A percentile compares a stretch with the other conserved stretches of the same genome.
Conservation (phyloP, 2,797 vertebrate species). For the Erpetoichthys calabaricus region DNA sequence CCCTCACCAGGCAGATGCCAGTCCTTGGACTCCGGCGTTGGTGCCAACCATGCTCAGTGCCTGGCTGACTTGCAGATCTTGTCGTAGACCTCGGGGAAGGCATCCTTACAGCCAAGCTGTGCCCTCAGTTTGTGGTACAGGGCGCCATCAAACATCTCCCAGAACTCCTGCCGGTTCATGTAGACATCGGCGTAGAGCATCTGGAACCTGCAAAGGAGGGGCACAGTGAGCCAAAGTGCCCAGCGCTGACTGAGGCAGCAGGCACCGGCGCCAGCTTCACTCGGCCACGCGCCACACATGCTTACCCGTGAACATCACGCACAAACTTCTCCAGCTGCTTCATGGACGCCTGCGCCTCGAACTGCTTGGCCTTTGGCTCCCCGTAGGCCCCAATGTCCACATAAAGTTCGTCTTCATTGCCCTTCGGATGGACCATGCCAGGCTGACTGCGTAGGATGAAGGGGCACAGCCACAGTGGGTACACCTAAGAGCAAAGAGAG, state of each 20-base stretch:
- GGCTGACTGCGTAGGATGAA: constrained; percentile 75
- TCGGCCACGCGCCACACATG: constrained; percentile 5
- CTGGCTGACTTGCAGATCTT: constrained; percentile 95
- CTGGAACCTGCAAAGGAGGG: constrained; percentile 68
- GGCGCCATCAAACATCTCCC: constrained; percentile 93
- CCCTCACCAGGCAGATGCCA: no score
- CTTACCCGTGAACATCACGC: constrained; percentile 82
- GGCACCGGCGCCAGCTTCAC: accelerated
- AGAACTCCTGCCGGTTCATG: constrained; percentile 88
- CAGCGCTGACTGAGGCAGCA: accelerated
- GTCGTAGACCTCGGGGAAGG: constrained; percentile 91
- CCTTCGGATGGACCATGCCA: constrained; percentile 91
- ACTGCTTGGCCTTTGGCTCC: constrained; percentile 79
- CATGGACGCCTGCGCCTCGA: constrained; percentile 74
- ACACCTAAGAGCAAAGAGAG: constrained; percentile 57
- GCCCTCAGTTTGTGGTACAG: constrained; percentile 80
- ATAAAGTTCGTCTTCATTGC: constrained; percentile 72
- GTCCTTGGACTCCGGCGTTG: no score
- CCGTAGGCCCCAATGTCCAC: constrained; percentile 93
- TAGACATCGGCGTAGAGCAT: constrained; percentile 97
- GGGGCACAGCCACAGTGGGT: constrained; percentile 91
- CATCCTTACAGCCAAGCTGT: constrained; percentile 69
- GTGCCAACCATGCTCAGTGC: constrained; percentile 49
- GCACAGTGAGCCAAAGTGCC: neutral
- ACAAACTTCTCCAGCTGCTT: constrained; percentile 91